A percentile compares a stretch with the other conserved stretches of the same genome.
These are phyloP conservation scores for Syngnathus acus DNA, from an alignment of 2,797 vertebrate species.

Conservation along the genomic window DNA sequence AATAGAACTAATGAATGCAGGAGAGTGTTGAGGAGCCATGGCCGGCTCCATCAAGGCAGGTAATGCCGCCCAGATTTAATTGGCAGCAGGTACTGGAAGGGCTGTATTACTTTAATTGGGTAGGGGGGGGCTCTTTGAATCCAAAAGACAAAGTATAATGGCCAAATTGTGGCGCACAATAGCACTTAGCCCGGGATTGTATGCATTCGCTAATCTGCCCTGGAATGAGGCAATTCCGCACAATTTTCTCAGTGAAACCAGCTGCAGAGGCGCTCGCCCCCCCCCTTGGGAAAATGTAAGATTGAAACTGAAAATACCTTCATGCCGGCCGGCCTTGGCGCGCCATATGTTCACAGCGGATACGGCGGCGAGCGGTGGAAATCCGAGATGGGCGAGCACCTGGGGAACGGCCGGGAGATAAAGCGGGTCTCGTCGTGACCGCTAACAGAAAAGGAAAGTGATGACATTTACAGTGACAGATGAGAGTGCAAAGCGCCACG, in stretches of 20 bases:
- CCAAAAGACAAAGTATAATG: conserved; percentile 99
- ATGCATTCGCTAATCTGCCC: conserved; percentile 98
- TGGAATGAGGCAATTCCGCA: conserved; percentile 99
- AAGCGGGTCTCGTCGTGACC: conserved; percentile 85
- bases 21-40: conserved; percentile 83
- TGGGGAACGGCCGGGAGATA: conserved; percentile 39
- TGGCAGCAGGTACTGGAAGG: conserved; percentile 83
- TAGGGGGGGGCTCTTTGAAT: conserved; percentile 81
- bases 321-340: conserved; percentile 82
- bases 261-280: conserved; percentile 85
- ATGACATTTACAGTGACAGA: conserved; percentile 97
- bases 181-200: conserved; percentile 84
- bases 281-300: conserved; percentile 97
- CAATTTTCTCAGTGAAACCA: conserved; percentile 99
- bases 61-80: conserved; percentile 97
- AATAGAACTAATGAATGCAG: conserved; percentile 93
- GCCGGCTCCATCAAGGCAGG: conserved; percentile 93
- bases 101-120: conserved; percentile 96
- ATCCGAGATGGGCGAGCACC: conserved; percentile 62
- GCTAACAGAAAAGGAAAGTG: conserved; percentile 82
- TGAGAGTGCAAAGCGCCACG: conserved; percentile 78
- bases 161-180: conserved; percentile 98
- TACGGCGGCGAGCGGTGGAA: conserved; percentile 81
- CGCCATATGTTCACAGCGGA: conserved; percentile 97
- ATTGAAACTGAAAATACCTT: conserved; percentile 99